Conservation (phyloP, 2,797 vertebrate genomes). For the Antrozous pallidus region DNA sequence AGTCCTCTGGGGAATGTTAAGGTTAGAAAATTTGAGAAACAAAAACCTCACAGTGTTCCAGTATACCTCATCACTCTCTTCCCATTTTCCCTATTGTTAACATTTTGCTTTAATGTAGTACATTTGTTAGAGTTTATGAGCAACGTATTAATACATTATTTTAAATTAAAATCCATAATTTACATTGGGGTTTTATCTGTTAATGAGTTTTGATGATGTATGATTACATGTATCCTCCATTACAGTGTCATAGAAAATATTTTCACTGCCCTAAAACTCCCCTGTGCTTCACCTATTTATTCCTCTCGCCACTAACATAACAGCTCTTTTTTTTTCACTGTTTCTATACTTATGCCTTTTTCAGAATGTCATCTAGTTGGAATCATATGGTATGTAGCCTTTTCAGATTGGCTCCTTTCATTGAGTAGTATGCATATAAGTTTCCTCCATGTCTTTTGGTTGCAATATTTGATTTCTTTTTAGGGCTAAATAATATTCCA, state of each 20-base stretch:
- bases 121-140: not conserved
- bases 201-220: not conserved
- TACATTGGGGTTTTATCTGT: not conserved
- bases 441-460: not conserved
- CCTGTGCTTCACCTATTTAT: not conserved
- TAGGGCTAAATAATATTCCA: not conserved
- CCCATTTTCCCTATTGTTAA: not conserved
- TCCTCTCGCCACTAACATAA: not conserved
- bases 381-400: not conserved
- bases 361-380: not conserved
- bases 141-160: not conserved
- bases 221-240: not conserved
- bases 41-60: not conserved
- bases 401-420: not conserved
- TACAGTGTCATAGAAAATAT: not conserved
- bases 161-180: not conserved
- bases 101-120: not conserved
- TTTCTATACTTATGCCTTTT: not conserved
- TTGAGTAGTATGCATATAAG: not conserved
- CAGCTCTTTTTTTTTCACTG: not conserved
- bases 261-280: not conserved
- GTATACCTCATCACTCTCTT: not conserved
- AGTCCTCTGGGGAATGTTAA: not conserved
- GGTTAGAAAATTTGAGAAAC: not conserved
- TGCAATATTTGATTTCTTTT: not conserved